Conservation (phyloP, 2,797 vertebrate species). For the Mareca strepera region DNA sequence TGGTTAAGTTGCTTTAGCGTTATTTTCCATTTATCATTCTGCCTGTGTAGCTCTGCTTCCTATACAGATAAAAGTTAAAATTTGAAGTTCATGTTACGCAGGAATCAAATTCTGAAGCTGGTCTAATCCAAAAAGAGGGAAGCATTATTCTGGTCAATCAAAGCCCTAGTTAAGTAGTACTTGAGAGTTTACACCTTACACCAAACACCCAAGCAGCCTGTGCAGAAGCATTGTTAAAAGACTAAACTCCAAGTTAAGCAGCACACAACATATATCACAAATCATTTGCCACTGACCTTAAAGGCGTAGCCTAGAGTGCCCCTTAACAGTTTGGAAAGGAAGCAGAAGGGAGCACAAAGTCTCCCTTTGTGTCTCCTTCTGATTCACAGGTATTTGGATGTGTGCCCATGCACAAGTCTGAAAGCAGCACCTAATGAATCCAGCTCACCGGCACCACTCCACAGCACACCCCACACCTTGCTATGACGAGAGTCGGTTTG, state of each 20-base stretch:
- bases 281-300: background rate
- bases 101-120: background rate
- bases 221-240: background rate
- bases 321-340: background rate
- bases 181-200: fast-evolving
- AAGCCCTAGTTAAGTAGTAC: background rate
- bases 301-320: background rate
- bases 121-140: background rate
- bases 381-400: background rate
- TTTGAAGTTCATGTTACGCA: background rate
- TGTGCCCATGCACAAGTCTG: background rate
- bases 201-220: background rate
- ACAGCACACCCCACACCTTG: background rate
- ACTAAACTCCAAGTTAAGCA: background rate
- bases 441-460: background rate
- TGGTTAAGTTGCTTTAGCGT: background rate
- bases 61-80: background rate
- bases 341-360: background rate
- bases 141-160: background rate
- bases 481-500: background rate
- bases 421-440: background rate
- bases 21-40: background rate
- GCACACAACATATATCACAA: background rate
- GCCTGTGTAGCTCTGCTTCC: background rate
- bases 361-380: background rate